Base-by-base conservation (phyloP, 1,140 invertebrate genomes). In the Microplitis mediator region DNA sequence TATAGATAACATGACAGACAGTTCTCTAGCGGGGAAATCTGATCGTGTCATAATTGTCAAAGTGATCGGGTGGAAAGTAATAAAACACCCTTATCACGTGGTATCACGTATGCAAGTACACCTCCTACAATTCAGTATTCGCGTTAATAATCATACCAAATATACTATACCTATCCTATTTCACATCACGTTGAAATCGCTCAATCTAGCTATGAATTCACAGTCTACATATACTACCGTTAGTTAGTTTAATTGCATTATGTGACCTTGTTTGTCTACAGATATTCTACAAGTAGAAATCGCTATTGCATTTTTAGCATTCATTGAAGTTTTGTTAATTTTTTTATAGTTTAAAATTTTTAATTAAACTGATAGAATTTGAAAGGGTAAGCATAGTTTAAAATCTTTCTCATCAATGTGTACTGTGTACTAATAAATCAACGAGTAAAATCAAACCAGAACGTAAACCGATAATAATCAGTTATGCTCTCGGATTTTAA, bases 161-260 rank as follows among this genome's bases (percentile, higher is more conserved):
- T 74, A 56, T 73, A 69, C 56, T 23, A 31, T 58, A 31, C 4
- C 56, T 31, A 58, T 23, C 5, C 56, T 54, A 4, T 31, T 23
- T 74, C 76, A 51, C 76, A 79, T 80, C 76, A 75, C 76, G 81
- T 81, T 79, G 77, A 81, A 81, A 81, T 81, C 78, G 77, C 74
- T 80, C 79, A 81, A 80, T 80, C 78, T 76, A 75, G 78, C 78
- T 79, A 79, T 64, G 54, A 72, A 51, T 63, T 51, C 14, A 45
- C 51, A 39, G 50, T 35, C 11, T 34, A 16, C 71, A 70, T 73
- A 75, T 68, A 71, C 78, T 77, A 74, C 71, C 76, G 71, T 69
- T 75, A 77, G 79, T 79, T 81, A 81, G 80, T 81, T 81, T 79
- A 77, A 81, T 81, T 80, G 79, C 58, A 66, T 73, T 63, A n/a